A percentile compares a stretch with the other conserved stretches of the same genome.
phyloP scores from a whole-genome alignment of 2,888 invertebrate species.

The Idaea straminata region DNA sequence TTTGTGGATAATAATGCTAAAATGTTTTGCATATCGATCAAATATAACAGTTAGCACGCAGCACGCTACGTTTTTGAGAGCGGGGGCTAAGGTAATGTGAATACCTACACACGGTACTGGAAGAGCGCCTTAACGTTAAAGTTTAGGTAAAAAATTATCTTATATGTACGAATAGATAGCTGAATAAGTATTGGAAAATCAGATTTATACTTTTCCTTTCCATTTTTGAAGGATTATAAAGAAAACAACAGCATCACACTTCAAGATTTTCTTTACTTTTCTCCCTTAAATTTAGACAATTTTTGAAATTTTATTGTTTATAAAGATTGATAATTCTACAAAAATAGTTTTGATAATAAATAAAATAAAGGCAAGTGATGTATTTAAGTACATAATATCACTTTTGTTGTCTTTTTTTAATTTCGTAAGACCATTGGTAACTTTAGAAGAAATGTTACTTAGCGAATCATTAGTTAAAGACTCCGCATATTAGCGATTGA shows the following conservation, averaged over 20 bases:
- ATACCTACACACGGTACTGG: no score
- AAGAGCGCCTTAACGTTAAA: no score
- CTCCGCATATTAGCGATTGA: no score
- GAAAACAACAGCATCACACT: constrained; percentile 43
- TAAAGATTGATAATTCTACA: constrained; percentile 49
- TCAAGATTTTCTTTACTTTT: constrained; percentile 69
- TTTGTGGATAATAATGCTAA: no score
- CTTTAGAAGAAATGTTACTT: constrained; percentile 43
- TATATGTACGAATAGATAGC: no score
- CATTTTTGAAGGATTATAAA: constrained; percentile 30
- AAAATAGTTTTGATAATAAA: constrained; percentile 54
- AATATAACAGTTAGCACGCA: no score
- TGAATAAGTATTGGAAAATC: no score
- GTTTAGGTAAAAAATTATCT: no score
- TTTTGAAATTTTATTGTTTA: constrained; percentile 44
- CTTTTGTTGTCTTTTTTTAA: constrained; percentile 34
- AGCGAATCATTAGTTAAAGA: not conserved
- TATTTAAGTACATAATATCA: constrained; percentile 39
- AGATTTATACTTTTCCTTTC: no score
- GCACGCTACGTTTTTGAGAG: no score
- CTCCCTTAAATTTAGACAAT: constrained; percentile 68
- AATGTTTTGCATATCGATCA: no score
- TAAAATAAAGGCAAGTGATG: constrained; percentile 69
- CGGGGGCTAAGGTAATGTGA: no score
- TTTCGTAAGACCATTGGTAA: constrained; percentile 72